Base-by-base conservation (phyloP, 2,797 vertebrate genomes). In the Aulostomus chinensis region DNA sequence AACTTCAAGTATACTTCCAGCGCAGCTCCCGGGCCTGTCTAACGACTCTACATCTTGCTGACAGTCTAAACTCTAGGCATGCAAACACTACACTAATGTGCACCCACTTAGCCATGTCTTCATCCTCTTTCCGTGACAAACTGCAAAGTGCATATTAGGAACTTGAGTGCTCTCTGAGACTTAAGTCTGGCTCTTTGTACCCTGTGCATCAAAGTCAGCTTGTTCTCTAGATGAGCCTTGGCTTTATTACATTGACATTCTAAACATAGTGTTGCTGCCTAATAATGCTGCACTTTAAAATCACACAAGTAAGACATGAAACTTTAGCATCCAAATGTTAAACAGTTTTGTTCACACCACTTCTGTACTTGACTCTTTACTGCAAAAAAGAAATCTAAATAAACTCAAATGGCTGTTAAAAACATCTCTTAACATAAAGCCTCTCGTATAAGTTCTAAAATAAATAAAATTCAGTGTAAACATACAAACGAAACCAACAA, bases 1-100 rank as follows among this genome's bases (percentile, higher is more conserved):
- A 78, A 85, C 84, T 90, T 91, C 88, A 91, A 91, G 90, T 90
- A 89, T 85, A 64, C 74, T 82, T 80, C 65, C 68, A 83, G 86
- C 39, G 64, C 80, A 73, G 79, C 76, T 77, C 73, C 59, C n/a
- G n/a, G n/a, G n/a, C 74, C 68, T 37, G 42, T 83, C 73, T 78
- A 71, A 50, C 50, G 57, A 67, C 81, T n/a, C n/a, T 80, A 74
- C 54, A 50, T 65, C 74, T 63, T 55, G 42, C 42, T 51, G 57
- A 76, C 47, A 73, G 57, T 73, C 72, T 76, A 73, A 77, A 75
- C 51, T 84, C 70, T 81, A 89, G 13, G 63, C 88, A 88, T 90
- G 88, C 88, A 85, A 69, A 68, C 67, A 74, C 68, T 52, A 80
- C 68, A 46, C 35, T 48, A 57, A 64, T 56, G 61, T 70, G 75